phyloP scores from a whole-genome alignment of 2,113 vertebrate genomes.

The Jaculus jaculus region DNA sequence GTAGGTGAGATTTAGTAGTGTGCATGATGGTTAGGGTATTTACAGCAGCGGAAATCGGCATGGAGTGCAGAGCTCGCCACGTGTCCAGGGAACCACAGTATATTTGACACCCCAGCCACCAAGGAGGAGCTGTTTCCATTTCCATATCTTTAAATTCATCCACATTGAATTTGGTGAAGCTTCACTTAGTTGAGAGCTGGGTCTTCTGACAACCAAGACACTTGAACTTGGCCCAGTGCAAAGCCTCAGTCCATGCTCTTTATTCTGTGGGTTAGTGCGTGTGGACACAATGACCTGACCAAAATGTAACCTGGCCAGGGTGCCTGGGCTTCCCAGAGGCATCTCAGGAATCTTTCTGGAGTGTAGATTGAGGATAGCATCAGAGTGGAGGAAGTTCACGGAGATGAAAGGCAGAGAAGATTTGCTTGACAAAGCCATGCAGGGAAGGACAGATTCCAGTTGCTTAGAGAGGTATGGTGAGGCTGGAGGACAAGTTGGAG shows the following conservation, averaged over 20 bases:
- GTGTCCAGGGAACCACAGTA: slow-evolving; percentile 87
- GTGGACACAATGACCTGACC: slow-evolving; percentile 96
- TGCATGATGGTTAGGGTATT: slow-evolving; percentile 41
- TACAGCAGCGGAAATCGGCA: slow-evolving; percentile 2
- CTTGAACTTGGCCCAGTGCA: slow-evolving; percentile 93
- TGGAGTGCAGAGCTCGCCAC: slow-evolving; percentile 88
- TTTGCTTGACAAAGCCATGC: accelerated
- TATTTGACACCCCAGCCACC: slow-evolving; percentile 95
- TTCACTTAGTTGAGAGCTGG: slow-evolving; percentile 96
- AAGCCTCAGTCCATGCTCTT: slow-evolving; percentile 92
- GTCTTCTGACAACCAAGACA: slow-evolving; percentile 85
- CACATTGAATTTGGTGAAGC: slow-evolving; percentile 95
- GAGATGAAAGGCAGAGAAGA: background rate
- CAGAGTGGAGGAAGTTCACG: background rate
- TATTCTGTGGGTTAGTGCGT: slow-evolving; percentile 92
- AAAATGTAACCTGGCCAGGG: slow-evolving; percentile 91
- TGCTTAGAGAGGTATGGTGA: background rate
- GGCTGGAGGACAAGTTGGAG: background rate
- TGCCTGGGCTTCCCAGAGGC: slow-evolving; percentile 94
- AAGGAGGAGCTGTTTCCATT: slow-evolving; percentile 91
- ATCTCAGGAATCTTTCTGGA: slow-evolving; percentile 94
- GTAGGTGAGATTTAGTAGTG: slow-evolving; percentile 83
- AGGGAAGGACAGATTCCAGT: background rate
- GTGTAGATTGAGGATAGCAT: slow-evolving; percentile 78
- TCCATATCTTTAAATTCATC: slow-evolving; percentile 92